Conservation (phyloP, 2,113 vertebrate genomes). For the Tragelaphus imberbis region DNA sequence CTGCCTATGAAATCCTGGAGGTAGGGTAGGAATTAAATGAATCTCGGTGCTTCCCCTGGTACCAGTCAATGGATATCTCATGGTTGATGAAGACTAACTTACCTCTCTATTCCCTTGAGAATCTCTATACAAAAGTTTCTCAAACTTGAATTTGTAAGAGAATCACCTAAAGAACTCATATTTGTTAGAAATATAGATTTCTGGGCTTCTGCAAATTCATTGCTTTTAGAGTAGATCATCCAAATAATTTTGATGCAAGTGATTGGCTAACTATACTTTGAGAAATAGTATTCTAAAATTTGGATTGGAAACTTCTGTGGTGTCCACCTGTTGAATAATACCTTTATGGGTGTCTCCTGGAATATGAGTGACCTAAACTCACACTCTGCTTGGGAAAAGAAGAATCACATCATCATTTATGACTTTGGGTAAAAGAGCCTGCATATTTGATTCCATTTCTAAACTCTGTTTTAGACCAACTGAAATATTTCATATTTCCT, state of each 20-base stretch:
- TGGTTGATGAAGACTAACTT: background rate
- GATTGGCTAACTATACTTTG: background rate
- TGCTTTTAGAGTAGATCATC: background rate
- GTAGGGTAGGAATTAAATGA: background rate
- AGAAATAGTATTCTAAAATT: background rate
- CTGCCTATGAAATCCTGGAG: background rate
- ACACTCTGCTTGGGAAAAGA: background rate
- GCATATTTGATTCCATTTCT: background rate
- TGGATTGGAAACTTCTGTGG: background rate
- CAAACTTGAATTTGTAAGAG: background rate
- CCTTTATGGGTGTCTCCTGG: background rate
- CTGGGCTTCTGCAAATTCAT: background rate
- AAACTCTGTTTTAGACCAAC: background rate
- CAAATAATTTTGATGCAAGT: background rate
- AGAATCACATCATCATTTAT: background rate
- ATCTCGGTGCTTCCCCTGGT: background rate
- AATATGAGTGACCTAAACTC: background rate
- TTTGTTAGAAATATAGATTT: background rate
- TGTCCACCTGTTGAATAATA: background rate
- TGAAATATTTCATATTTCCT: background rate
- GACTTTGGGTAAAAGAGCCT: background rate
- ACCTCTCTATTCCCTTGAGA: background rate
- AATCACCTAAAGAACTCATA: background rate
- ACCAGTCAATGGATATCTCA: background rate
- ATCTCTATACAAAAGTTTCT: background rate